Evolutionary conservation across 2,797 vertebrate genomes (phyloP).

Genomic region (Schizopygopsis pylzovi): DNA sequence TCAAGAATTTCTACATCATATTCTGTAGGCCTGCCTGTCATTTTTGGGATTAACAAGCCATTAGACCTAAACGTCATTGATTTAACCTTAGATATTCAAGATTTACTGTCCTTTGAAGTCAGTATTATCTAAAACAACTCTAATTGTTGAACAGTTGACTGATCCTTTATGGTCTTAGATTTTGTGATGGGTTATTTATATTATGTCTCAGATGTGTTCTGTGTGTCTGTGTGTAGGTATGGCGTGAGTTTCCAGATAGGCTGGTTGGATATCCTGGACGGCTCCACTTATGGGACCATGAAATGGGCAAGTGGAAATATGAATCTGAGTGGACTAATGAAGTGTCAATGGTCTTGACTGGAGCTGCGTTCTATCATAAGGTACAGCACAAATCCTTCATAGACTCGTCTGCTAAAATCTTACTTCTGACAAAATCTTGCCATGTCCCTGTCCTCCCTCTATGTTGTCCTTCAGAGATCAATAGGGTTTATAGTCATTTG

Average conservation of each 20-base stretch:
- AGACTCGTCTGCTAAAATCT: too few relatives aligned
- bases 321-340: conserved; percentile 99
- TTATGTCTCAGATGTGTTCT: conserved; percentile 18
- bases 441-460: background rate
- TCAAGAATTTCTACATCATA: conserved; percentile 27
- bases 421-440: background rate
- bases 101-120: conserved; percentile 5
- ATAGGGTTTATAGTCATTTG: conserved; percentile 58
- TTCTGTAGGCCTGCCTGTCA: conserved; percentile 29
- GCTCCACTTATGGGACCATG: conserved; percentile 98
- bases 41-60: conserved; percentile 35
- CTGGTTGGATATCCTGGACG: conserved; percentile 97
- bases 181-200: background rate
- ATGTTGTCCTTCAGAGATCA: conserved; percentile 44
- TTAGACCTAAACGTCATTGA: conserved; percentile 18
- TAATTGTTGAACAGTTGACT: conserved; percentile 1
- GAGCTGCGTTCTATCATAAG: conserved; percentile 99
- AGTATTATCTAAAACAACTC: conserved; percentile 8
- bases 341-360: conserved; percentile 98
- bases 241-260: conserved; percentile 97
- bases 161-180: background rate
- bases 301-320: conserved; percentile 99
- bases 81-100: conserved; percentile 12
- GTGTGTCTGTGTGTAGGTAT: conserved; percentile 82
- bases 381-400: too few relatives aligned